phyloP scores from a whole-genome alignment of 2,797 vertebrate genomes.

The Petrocephalus sullivani region DNA sequence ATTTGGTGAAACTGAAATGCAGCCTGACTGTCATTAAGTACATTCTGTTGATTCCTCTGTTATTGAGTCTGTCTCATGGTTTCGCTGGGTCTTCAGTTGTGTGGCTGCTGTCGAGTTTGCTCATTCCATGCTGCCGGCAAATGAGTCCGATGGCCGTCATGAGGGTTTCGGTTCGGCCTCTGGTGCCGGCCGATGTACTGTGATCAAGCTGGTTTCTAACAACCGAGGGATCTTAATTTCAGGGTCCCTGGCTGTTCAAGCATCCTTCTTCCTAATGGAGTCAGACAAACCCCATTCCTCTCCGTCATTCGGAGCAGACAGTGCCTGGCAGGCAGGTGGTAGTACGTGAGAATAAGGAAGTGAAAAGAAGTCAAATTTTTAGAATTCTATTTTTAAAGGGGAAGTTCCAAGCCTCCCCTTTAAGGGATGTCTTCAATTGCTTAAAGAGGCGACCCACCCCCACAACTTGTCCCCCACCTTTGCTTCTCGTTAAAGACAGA shows the following conservation, averaged over 20 bases:
- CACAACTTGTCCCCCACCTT: background rate
- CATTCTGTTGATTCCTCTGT: background rate
- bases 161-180: background rate
- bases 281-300: background rate
- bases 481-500: constrained; percentile 56
- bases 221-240: background rate
- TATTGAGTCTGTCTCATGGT: background rate
- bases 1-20: background rate
- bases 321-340: background rate
- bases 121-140: constrained; percentile 23
- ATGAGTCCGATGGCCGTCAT: constrained; percentile 15
- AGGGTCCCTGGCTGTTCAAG: background rate
- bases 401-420: background rate
- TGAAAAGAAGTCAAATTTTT: background rate
- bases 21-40: background rate
- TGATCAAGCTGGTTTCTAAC: background rate
- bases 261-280: background rate
- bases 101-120: background rate
- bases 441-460: background rate
- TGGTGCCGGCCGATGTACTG: background rate
- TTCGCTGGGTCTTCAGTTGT: background rate
- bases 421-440: background rate
- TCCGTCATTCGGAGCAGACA: background rate
- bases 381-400: background rate
- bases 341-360: background rate